These are phyloP conservation scores for Sarcophaga subvicina DNA, from an alignment of 2,888 invertebrate species.

Conservation along the genomic window DNA sequence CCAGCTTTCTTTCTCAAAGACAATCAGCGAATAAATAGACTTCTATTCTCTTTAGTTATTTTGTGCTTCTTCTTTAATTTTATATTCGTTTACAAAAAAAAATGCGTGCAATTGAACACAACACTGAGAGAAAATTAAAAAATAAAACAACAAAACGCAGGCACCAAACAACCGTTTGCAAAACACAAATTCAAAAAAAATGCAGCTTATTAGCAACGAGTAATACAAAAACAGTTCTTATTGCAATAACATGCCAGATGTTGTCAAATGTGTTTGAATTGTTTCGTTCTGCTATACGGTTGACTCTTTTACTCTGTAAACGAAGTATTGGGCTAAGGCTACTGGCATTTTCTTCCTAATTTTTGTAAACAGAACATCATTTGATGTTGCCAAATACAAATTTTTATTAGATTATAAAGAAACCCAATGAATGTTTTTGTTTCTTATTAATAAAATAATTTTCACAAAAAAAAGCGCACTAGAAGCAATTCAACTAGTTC, in stretches of 20 bases:
- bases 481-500: no score
- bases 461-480: not conserved
- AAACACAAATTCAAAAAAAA: slow-evolving; percentile 44
- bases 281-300: not conserved
- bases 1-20: slow-evolving; percentile 23
- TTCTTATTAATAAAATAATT: not conserved
- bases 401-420: not conserved
- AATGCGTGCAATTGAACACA: slow-evolving; percentile 30
- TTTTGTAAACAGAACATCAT: not conserved
- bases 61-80: not conserved
- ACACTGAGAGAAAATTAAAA: not conserved
- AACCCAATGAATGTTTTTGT: not conserved
- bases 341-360: no score
- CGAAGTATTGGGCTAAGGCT: not conserved
- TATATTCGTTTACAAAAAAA: slow-evolving; percentile 26
- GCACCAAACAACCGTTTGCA: slow-evolving; percentile 60
- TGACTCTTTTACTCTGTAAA: slow-evolving; percentile 9
- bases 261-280: not conserved
- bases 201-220: slow-evolving; percentile 5
- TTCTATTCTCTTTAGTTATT: not conserved
- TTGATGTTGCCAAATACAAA: slow-evolving; percentile 2
- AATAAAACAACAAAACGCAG: slow-evolving; percentile 45
- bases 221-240: slow-evolving; percentile 24
- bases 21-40: slow-evolving; percentile 43
- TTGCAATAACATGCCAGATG: slow-evolving; percentile 24